A percentile compares a stretch with the other conserved stretches of the same genome.
Conservation (phyloP, 2,888 invertebrate species). For the Ornithoptera priamus region DNA sequence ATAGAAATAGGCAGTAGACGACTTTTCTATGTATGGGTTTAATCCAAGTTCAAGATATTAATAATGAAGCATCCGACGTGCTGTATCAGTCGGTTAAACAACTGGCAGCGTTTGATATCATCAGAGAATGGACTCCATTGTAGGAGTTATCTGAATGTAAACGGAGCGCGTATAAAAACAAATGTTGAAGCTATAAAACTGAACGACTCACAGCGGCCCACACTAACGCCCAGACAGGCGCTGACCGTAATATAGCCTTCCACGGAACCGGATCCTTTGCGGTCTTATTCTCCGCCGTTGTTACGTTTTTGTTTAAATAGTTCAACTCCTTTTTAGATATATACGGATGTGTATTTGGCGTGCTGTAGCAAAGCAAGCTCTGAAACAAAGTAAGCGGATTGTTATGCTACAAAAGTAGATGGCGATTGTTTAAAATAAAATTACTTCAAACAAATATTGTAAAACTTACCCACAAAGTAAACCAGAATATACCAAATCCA, state of each 20-base stretch:
- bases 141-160: neutral
- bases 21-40: no score
- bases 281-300: constrained; percentile 74
- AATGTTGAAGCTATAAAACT: neutral
- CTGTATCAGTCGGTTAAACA: no score
- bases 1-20: no score
- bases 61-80: no score
- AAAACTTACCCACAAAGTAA: constrained; percentile 68
- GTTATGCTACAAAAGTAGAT: constrained; percentile 30
- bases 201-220: constrained; percentile 81
- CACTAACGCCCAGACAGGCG: constrained; percentile 86
- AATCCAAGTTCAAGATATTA: no score
- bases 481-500: constrained; percentile 77
- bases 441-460: no score
- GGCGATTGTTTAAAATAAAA: no score
- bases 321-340: constrained; percentile 78
- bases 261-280: constrained; percentile 84
- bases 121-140: neutral
- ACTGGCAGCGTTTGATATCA: no score
- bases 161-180: constrained; percentile 3
- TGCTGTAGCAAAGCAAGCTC: constrained; percentile 76
- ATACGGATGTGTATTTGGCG: constrained; percentile 77
- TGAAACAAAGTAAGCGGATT: constrained; percentile 74
- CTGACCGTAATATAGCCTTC: constrained; percentile 83
- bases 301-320: constrained; percentile 80